These are phyloP conservation scores for Temnothorax longispinosus DNA, from an alignment of 1,140 invertebrate species.

Conservation along the genomic window DNA sequence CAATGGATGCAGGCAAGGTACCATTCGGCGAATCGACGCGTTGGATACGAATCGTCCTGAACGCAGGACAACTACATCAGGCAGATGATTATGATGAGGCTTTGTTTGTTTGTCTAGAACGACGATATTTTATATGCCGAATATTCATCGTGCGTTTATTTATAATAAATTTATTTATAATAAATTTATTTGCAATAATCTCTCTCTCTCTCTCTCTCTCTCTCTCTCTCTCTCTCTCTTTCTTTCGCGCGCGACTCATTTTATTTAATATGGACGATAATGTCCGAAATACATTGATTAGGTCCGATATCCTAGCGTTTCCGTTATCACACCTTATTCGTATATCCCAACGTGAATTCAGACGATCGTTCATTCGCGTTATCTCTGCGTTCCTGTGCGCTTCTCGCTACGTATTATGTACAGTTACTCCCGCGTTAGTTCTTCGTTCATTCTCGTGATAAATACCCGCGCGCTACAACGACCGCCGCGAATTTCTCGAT, in stretches of 20 bases:
- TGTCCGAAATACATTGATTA: conserved; percentile 35
- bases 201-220: not conserved
- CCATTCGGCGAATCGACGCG: not conserved
- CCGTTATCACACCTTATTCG: conserved; percentile 65
- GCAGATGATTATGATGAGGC: not conserved
- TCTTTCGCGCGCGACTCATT: not conserved
- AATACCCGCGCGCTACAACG: conserved; percentile 38
- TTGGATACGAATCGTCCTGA: not conserved
- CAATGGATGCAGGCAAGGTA: not conserved
- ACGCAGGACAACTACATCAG: not conserved
- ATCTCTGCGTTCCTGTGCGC: conserved; percentile 60
- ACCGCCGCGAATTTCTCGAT: conserved; percentile 62
- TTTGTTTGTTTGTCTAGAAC: not conserved
- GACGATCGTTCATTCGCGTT: conserved; percentile 71
- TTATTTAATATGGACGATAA: conserved; percentile 43
- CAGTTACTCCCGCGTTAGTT: conserved; percentile 65
- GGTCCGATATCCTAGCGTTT: conserved; percentile 34
- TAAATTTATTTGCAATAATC: not conserved
- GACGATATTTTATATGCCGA: conserved; percentile 30
- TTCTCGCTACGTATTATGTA: conserved; percentile 66
- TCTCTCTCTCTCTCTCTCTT: not conserved
- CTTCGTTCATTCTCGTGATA: conserved; percentile 53
- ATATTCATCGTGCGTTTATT: not conserved
- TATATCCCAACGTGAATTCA: conserved; percentile 60
- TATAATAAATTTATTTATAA: not conserved